Percentiles rank a stretch among this genome's conserved stretches.
These are phyloP conservation scores for Arenaria interpres DNA, from an alignment of 2,113 vertebrate species.

Conservation along the genomic window DNA sequence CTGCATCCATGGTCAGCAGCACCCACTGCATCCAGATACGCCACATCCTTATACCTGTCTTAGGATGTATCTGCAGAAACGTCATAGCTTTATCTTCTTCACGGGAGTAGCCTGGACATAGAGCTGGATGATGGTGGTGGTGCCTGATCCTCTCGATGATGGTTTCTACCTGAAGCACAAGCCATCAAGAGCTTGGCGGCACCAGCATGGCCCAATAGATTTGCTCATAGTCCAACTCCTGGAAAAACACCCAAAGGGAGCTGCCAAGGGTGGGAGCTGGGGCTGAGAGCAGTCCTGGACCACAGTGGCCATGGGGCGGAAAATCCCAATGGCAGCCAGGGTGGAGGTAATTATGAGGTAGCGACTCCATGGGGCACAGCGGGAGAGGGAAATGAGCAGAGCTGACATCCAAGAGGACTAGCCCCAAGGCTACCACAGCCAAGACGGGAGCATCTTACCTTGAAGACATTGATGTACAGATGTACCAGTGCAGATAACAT, in stretches of 20 bases:
- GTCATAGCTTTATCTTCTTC: background rate
- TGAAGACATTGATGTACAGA: background rate
- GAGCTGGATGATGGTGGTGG: background rate
- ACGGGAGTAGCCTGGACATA: background rate
- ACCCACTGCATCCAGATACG: background rate
- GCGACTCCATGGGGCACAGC: too few species aligned
- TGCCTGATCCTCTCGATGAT: background rate
- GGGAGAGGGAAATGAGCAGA: background rate
- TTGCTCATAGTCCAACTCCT: background rate
- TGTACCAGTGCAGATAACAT: background rate
- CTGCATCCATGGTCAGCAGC: background rate
- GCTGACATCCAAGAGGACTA: too few species aligned
- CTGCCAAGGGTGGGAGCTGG: background rate
- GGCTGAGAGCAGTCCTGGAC: background rate
- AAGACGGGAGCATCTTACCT: background rate
- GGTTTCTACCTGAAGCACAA: background rate
- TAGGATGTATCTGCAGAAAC: background rate
- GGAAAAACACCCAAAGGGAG: background rate
- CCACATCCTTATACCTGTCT: background rate
- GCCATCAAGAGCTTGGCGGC: background rate
- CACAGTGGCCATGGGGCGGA: background rate
- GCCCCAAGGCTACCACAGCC: background rate
- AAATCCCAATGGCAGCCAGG: background rate
- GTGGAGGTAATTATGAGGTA: background rate
- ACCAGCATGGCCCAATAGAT: background rate